These are phyloP conservation scores for Limanda limanda DNA, from an alignment of 2,113 vertebrate genomes.

Conservation along the genomic window DNA sequence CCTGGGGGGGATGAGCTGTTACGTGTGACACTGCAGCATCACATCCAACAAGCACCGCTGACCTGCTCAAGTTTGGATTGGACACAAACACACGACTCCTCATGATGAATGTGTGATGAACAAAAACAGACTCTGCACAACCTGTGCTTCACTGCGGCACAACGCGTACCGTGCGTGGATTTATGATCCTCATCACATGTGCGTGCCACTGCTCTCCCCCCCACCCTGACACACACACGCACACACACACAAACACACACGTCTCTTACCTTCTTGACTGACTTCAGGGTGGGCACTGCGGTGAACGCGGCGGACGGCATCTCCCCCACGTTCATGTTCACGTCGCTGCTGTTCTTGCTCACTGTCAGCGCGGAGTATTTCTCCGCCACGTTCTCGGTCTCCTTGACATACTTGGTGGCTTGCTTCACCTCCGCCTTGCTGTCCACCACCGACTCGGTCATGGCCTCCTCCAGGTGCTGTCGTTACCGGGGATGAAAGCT, in stretches of 20 bases:
- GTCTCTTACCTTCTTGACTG: slow-evolving; percentile 85
- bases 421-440: slow-evolving; percentile 83
- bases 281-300: slow-evolving; percentile 82
- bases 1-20: not conserved
- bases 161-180: slow-evolving; percentile 14
- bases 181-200: slow-evolving; percentile 13
- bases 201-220: slow-evolving; percentile 8
- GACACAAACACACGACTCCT: not conserved
- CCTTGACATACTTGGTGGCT: slow-evolving; percentile 86
- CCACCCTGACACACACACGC: slow-evolving; percentile 12
- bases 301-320: slow-evolving; percentile 83
- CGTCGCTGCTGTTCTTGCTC: slow-evolving; percentile 83
- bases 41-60: not conserved
- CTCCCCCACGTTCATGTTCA: slow-evolving; percentile 82
- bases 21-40: slow-evolving; percentile 35
- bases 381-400: slow-evolving; percentile 86
- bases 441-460: slow-evolving; percentile 80
- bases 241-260: slow-evolving; percentile 16
- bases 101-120: not conserved
- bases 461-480: slow-evolving; percentile 63
- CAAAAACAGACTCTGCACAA: not conserved
- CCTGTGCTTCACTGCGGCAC: slow-evolving; percentile 21
- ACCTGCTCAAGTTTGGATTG: not conserved
- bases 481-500: not conserved
- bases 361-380: slow-evolving; percentile 85